Base-by-base conservation (phyloP, 2,888 invertebrate genomes). In the Syrphus vitripennis region DNA sequence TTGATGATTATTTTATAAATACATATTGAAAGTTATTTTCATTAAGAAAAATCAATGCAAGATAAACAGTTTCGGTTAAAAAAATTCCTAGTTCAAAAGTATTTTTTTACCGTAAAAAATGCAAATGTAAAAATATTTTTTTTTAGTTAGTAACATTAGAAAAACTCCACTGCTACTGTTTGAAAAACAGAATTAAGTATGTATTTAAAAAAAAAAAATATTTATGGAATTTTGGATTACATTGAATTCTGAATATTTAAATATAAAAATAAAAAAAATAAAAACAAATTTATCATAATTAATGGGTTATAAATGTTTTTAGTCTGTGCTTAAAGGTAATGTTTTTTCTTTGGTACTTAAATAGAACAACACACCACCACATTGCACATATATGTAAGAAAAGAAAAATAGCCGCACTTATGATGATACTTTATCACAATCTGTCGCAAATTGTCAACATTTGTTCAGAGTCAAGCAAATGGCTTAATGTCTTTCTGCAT, bases 391-490 rank as follows among this genome's bases (percentile, higher is more conserved):
- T 1, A n/a, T n/a, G n/a, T n/a, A n/a, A 12, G 1, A 5, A 42
- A 31, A 61, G 21, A 61, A 70, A 50, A 50, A 40, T 59, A 57
- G 34, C 77, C 63, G 24, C 65, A 69, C 63, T 81, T 72, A 61
- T 61, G 65, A n/a, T 50, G 53, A 53, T 79, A 86, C 86, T 86
- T 65, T 69, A 86, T 86, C 86, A 86, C 80, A 81, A 81, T 34
- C 86, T 69, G 48, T 70, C 65, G 70, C 40, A 82, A 86, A 86
- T 76, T 86, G 86, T 82, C 82, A 70, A 74, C 86, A 86, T 86
- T 86, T 82, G 70, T 65, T 86, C 67, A 71, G 57, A 82, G 65
- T 74, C 16, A 65, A 82, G 70, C 77, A 70, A 67, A 78, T 70
- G 69, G 74, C 74, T 70, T 78, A 74, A 74, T 82, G 86, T 65